These are phyloP conservation scores for Rhagoletis pomonella DNA, from an alignment of 1,140 invertebrate genomes.

Conservation along the genomic window DNA sequence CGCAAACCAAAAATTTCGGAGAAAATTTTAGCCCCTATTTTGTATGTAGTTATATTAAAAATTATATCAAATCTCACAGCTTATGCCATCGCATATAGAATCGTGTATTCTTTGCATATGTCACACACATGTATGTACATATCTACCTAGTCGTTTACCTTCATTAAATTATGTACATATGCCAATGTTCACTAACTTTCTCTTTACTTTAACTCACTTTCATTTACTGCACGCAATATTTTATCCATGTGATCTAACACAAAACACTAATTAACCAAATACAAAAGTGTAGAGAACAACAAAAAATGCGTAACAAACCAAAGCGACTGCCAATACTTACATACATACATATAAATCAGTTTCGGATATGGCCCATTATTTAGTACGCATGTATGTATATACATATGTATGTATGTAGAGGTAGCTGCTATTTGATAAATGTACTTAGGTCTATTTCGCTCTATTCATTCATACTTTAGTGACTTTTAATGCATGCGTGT, in stretches of 20 bases:
- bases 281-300: not conserved
- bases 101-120: not conserved
- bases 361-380: conserved; percentile 18
- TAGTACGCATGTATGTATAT: not conserved
- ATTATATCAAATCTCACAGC: too few species aligned
- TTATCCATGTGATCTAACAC: conserved; percentile 15
- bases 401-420: too few species aligned
- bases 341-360: not conserved
- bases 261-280: conserved; percentile 23
- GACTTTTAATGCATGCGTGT: not conserved
- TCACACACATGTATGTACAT: too few species aligned
- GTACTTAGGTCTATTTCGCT: not conserved
- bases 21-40: too few species aligned
- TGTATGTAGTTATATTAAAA: too few species aligned
- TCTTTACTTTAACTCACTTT: not conserved
- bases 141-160: not conserved
- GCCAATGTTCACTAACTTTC: not conserved
- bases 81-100: not conserved
- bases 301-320: not conserved
- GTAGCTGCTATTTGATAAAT: not conserved
- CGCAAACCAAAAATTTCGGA: too few species aligned
- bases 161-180: not conserved
- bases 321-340: not conserved
- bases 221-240: conserved; percentile 6
- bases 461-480: not conserved